Evolutionary conservation across 2,888 invertebrate species (phyloP), one percentile per base, ranked within the genome.

Genomic region (Acronicta aceris): DNA sequence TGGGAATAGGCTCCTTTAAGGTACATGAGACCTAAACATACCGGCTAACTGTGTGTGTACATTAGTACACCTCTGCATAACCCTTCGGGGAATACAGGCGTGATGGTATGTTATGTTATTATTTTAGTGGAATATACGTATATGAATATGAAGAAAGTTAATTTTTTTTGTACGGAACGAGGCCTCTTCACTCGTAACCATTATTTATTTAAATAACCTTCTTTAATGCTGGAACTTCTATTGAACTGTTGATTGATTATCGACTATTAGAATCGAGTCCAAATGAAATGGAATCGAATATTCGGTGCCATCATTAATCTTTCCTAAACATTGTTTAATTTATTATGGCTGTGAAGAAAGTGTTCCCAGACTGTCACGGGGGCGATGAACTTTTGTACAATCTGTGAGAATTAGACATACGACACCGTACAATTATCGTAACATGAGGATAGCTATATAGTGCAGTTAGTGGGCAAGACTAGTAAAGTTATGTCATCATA

Each of bases 301-400:
- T 76, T 76, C 75, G 61, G 76, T 78, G 76, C 68, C 72, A 79
- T 76, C 87, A 88, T 89, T 84, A 87, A 89, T 89, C 87, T 88
- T 81, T 68, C 65, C 76, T 81, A 77, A 81, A 83, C 81, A 81
- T 74, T 81, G 81, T 76, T 73, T 78, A 78, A 78, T 76, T 74
- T 78, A 78, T 74, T 71, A 71, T 68, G 25, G 47, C 62, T 56
- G 40, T 46, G 50, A 77, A 74, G 69, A 76, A 74, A 77, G 63
- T 71, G 52, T 77, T 77, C 75, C 65, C 78, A 76, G 51, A 72
- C 59, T 78, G 66, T 64, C 73, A 67, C 38, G 6, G 47, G 15
- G 62, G 46, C 36, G 66, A 27, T 67, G 59, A 67, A 59, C 78
- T 69, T 36, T 42, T 25, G 48, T 48, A 42, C 58, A 63, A 49